A percentile compares a stretch with the other conserved stretches of the same genome.
phyloP scores from a whole-genome alignment of 92 coral and sea anemone species.

The Porites cylindrica region DNA sequence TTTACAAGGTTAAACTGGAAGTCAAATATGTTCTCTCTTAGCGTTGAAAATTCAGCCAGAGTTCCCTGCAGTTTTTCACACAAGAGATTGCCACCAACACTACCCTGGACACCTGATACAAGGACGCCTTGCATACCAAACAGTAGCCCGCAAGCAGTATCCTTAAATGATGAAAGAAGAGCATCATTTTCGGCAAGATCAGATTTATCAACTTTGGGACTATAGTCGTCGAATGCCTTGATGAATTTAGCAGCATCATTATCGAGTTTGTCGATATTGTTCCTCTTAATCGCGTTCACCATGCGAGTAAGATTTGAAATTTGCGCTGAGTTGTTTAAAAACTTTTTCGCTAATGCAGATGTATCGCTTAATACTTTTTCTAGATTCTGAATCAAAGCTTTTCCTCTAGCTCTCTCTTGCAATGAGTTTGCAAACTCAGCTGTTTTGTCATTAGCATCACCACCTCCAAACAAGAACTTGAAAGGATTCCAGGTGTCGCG shows the following conservation, averaged over 20 bases:
- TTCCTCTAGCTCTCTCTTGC: slow-evolving; percentile 13
- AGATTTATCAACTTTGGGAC: slow-evolving; percentile 60
- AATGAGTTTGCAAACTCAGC: slow-evolving; percentile 33
- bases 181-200: slow-evolving; percentile 49
- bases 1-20: slow-evolving; percentile 76
- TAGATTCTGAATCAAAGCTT: not conserved
- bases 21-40: slow-evolving; percentile 72
- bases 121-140: slow-evolving; percentile 36
- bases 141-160: slow-evolving; percentile 56
- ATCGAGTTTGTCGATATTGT: slow-evolving; percentile 32
- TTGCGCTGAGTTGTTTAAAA: slow-evolving; percentile 51
- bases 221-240: slow-evolving; percentile 65
- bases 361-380: slow-evolving; percentile 1
- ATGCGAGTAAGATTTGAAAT: slow-evolving; percentile 26
- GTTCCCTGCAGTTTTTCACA: slow-evolving; percentile 74
- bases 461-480: slow-evolving; percentile 50
- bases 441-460: slow-evolving; percentile 40
- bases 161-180: slow-evolving; percentile 50
- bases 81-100: slow-evolving; percentile 40
- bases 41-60: slow-evolving; percentile 57
- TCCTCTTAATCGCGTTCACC: slow-evolving; percentile 37
- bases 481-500: slow-evolving; percentile 46
- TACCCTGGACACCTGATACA: slow-evolving; percentile 17
- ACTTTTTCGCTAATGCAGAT: slow-evolving; percentile 21
- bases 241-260: slow-evolving; percentile 58